These are phyloP conservation scores for Megaleporinus macrocephalus DNA, from an alignment of 2,113 vertebrate species.

Conservation along the genomic window DNA sequence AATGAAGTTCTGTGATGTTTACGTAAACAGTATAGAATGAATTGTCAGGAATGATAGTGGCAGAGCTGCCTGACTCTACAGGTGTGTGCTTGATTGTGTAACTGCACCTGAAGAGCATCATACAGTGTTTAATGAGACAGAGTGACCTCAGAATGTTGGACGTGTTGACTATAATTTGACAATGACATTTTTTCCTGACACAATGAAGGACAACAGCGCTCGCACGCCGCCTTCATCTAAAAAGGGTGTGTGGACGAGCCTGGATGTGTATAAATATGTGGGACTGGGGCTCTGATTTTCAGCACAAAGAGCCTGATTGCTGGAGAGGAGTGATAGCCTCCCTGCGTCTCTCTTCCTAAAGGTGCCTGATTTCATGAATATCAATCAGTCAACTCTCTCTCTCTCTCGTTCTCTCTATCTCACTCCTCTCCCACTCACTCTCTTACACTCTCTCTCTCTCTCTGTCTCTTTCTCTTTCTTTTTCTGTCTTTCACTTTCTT, in stretches of 20 bases:
- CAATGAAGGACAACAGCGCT: constrained; percentile 1
- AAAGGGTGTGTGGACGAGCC: not conserved
- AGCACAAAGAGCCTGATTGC: constrained; percentile 62
- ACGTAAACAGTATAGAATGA: no score
- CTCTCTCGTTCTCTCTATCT: not conserved
- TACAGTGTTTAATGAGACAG: not conserved
- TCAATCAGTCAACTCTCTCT: constrained; percentile 43
- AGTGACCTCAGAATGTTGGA: not conserved
- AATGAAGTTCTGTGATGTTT: no score
- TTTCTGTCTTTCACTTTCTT: no score
- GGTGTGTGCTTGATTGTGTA: not conserved
- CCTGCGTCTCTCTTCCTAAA: constrained; percentile 52
- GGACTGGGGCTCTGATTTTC: constrained; percentile 46
- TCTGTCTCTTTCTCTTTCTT: not conserved
- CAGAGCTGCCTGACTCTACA: not conserved
- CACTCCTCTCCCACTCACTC: not conserved
- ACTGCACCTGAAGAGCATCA: not conserved
- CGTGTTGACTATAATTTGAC: not conserved
- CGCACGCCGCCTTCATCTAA: not conserved
- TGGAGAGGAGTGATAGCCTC: constrained; percentile 48
- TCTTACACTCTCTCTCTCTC: not conserved
- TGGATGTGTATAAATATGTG: constrained; percentile 31
- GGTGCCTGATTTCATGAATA: constrained; percentile 63
- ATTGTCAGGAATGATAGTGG: not conserved
- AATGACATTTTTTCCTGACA: constrained; percentile 24